Evolutionary conservation across 2,888 invertebrate genomes (phyloP).

Genomic region (Heliconius ismenius): DNA sequence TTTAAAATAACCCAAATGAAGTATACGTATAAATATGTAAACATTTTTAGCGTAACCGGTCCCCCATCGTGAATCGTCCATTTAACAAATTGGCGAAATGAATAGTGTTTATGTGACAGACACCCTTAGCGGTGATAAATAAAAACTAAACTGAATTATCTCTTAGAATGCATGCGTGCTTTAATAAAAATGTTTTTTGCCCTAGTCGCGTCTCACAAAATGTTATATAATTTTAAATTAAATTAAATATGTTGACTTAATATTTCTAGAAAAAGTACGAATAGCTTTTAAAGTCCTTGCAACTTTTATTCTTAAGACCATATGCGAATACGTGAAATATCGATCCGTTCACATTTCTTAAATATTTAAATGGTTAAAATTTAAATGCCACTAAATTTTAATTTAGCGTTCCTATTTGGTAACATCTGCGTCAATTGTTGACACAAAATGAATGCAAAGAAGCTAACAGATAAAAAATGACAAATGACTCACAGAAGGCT

Average conservation of each 20-base stretch:
- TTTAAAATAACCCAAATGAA: background rate
- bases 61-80: slow-evolving; percentile 5
- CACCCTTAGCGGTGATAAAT: slow-evolving; percentile 14
- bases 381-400: slow-evolving; percentile 34
- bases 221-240: no score
- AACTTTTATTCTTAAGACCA: background rate
- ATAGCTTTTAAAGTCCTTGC: background rate
- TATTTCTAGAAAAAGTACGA: no score
- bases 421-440: slow-evolving; percentile 75
- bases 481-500: slow-evolving; percentile 66
- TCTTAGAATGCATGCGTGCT: background rate
- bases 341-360: slow-evolving; percentile 11
- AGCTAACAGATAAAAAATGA: slow-evolving; percentile 63
- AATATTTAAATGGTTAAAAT: slow-evolving; percentile 10
- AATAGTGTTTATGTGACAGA: background rate
- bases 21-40: background rate
- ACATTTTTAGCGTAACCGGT: background rate
- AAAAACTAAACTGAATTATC: slow-evolving; percentile 11
- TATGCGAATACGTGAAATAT: background rate
- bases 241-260: no score
- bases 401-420: slow-evolving; percentile 35
- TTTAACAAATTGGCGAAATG: slow-evolving; percentile 6
- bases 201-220: no score
- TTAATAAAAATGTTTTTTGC: background rate
- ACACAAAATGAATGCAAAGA: slow-evolving; percentile 64